Conservation (phyloP, 2,113 vertebrate genomes). For the Pithys albifrons region DNA sequence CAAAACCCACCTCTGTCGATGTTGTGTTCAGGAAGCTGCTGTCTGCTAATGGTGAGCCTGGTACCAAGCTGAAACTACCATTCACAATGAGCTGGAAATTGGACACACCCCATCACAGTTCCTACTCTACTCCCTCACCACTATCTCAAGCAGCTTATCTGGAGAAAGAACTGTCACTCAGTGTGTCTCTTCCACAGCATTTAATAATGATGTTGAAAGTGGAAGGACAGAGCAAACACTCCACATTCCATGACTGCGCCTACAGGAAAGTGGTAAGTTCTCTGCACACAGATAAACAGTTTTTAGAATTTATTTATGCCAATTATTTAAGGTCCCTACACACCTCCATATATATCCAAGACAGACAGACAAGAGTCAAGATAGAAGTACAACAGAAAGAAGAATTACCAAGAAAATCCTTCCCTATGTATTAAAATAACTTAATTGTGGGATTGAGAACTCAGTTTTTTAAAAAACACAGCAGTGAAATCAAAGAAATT, state of each 20-base stretch:
- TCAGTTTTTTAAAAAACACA: neutral
- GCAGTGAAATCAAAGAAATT: neutral
- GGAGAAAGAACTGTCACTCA: neutral
- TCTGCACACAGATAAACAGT: rapidly evolving
- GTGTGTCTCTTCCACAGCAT: neutral
- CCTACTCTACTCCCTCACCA: neutral
- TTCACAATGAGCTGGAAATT: neutral
- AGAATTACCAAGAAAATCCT: neutral
- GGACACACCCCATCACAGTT: neutral
- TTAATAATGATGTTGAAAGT: neutral
- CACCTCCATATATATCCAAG: neutral
- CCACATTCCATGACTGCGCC: neutral
- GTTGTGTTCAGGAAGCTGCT: neutral
- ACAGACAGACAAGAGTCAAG: neutral
- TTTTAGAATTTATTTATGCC: neutral
- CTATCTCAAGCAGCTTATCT: neutral
- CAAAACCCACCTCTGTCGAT: neutral
- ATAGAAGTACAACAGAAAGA: neutral
- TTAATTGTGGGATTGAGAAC: neutral
- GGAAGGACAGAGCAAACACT: neutral
- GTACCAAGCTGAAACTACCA: neutral
- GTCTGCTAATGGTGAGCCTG: neutral
- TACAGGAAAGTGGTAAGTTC: neutral
- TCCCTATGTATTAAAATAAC: neutral
- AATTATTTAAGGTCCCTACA: neutral